Base-by-base conservation (phyloP, 2,888 invertebrate genomes). In the Doris montereyensis region DNA sequence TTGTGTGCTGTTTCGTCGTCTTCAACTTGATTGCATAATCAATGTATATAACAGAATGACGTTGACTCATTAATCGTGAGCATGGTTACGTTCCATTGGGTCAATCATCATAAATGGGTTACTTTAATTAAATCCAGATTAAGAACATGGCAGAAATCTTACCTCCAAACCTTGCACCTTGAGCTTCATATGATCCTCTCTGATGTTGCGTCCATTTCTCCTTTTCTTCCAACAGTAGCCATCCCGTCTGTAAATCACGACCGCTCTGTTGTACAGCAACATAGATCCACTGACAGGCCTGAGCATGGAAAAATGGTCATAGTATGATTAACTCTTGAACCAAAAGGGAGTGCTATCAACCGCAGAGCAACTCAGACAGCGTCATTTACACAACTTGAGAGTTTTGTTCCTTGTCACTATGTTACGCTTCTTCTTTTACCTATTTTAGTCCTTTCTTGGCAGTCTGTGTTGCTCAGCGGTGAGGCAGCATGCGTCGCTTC, bases 141-240 rank as follows among this genome's bases (percentile, higher is more conserved):
- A n/a, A n/a, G n/a, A n/a, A n/a, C n/a, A n/a, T n/a, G n/a, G n/a
- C n/a, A n/a, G n/a, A n/a, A n/a, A n/a, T n/a, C 81, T 79, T 87
- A 96, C 97, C 95, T 97, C 97, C 83, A 96, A 96, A 88, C 97
- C 97, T 93, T 97, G 97, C 90, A 98, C 98, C 94, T 99, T 99
- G 84, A 99, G 94, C 92, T 98, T 98, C 98, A 99, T 98, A 92
- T 99, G 99, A 94, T 99, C 99, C 92, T 99, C 99, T 87, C 99
- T 93, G 79, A 98, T 98, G 83, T 98, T 97, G 93, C 98, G 98
- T 28, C 98, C 98, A 92, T 98, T 98, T 92, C 97, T 97, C 85
- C 99, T 93, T 90, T 98, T 98, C 93, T 98, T 98, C 98, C 99
- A 99, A 92, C 97, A 97, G 92, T 98, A 98, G 28, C 98, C 98